phyloP scores from a whole-genome alignment of 2,797 vertebrate species.

The Pseudochirops corinnae region DNA sequence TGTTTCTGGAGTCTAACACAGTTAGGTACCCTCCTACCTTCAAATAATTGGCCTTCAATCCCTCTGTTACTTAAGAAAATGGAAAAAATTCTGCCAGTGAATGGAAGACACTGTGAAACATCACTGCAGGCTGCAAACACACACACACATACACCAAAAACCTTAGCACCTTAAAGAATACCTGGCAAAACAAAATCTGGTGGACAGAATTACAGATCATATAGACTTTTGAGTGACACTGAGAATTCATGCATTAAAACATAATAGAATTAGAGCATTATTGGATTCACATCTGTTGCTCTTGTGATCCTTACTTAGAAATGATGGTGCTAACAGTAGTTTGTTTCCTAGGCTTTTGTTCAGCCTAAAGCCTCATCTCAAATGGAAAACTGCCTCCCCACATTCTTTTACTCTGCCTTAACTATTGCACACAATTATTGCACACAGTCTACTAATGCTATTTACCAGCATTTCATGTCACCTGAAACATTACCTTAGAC shows the following conservation, averaged over 20 bases:
- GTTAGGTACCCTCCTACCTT: background rate
- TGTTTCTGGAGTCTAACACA: background rate
- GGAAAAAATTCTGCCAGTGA: background rate
- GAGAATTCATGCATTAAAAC: background rate
- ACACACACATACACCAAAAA: too few species aligned
- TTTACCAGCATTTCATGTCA: background rate
- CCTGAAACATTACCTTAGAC: background rate
- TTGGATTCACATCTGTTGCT: too few species aligned
- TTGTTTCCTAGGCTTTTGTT: constrained; percentile 35
- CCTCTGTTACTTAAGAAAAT: background rate
- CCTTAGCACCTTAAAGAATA: too few species aligned
- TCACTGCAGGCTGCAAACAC: background rate
- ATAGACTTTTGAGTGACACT: background rate
- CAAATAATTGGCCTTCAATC: background rate
- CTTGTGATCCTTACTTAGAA: background rate
- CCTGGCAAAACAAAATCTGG: background rate
- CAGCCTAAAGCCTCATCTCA: constrained; percentile 24
- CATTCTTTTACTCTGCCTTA: background rate
- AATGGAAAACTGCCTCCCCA: background rate
- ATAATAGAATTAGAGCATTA: background rate
- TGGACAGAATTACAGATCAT: background rate
- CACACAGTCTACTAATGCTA: background rate
- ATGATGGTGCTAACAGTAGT: background rate
- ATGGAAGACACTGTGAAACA: background rate
- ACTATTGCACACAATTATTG: background rate